Evolutionary conservation across 1,140 invertebrate species (phyloP).

Genomic region (Pseudomyrmex cubaensis): DNA sequence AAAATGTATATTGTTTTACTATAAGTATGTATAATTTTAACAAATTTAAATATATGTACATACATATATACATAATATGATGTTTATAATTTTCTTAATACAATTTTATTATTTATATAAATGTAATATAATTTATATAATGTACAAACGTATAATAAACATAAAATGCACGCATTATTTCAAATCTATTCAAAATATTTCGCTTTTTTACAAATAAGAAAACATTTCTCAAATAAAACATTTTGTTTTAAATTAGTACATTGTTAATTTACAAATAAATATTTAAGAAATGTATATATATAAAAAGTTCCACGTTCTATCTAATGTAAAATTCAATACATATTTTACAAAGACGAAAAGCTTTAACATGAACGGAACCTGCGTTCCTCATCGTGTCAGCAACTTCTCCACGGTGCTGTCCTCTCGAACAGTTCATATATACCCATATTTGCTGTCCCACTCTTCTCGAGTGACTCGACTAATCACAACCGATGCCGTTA

Average conservation of each 20-base stretch:
- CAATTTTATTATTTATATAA: no score
- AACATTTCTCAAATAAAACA: not conserved
- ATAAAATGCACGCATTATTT: no score
- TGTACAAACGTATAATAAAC: not conserved
- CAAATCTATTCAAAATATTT: no score
- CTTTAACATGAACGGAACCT: not conserved
- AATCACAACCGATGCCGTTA: conserved; percentile 80
- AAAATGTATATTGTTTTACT: no score
- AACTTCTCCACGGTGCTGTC: conserved; percentile 62
- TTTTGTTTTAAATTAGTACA: not conserved
- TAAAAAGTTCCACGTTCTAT: not conserved
- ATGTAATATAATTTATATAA: no score
- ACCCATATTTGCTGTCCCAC: conserved; percentile 49
- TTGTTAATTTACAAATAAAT: not conserved
- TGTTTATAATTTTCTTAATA: no score
- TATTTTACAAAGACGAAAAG: not conserved
- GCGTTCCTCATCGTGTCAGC: conserved; percentile 1
- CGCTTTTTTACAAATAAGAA: not conserved
- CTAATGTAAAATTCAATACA: not conserved
- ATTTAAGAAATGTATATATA: not conserved
- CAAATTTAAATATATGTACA: not conserved
- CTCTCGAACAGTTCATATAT: conserved; percentile 67
- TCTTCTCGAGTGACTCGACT: conserved; percentile 13
- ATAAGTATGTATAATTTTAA: not conserved
- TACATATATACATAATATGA: not conserved